phyloP scores from a whole-genome alignment of 2,797 vertebrate species.

The Poecilia velifera region DNA sequence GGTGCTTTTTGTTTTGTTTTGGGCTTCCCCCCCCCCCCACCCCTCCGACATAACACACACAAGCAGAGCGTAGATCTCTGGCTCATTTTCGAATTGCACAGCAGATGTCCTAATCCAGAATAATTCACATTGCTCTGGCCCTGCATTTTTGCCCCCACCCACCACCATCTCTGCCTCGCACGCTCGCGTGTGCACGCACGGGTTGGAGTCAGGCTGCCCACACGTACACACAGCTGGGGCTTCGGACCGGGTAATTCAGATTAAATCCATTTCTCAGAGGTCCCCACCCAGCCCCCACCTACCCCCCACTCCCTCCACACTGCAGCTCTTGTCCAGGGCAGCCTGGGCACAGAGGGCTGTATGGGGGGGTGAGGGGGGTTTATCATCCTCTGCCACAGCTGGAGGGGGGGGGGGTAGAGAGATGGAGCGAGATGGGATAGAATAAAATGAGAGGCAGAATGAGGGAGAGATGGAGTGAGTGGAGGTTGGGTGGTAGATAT shows the following conservation, averaged over 20 bases:
- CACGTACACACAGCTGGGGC: slow-evolving; percentile 79
- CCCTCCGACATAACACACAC: slow-evolving; percentile 7
- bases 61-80: slow-evolving; percentile 59
- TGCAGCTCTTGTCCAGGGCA: slow-evolving; percentile 77
- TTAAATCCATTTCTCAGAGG: slow-evolving; percentile 86
- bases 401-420: slow-evolving; percentile 54
- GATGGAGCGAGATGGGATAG: slow-evolving; percentile 59
- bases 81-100: slow-evolving; percentile 79
- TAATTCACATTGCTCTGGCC: slow-evolving; percentile 82
- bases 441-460: slow-evolving; percentile 43
- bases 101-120: slow-evolving; percentile 86
- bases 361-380: slow-evolving; percentile 49
- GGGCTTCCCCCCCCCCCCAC: neutral
- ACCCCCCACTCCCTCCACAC: slow-evolving; percentile 69
- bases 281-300: slow-evolving; percentile 75
- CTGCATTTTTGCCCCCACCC: slow-evolving; percentile 73
- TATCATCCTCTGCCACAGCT: slow-evolving; percentile 76
- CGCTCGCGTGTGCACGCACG: slow-evolving; percentile 27
- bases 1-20: neutral
- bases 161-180: slow-evolving; percentile 51
- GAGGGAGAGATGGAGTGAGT: slow-evolving; percentile 37
- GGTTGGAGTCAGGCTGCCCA: slow-evolving; percentile 53
- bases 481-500: slow-evolving; percentile 26
- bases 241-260: slow-evolving; percentile 82
- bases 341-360: slow-evolving; percentile 68